Evolutionary conservation across 2,888 invertebrate species (phyloP), one percentile per base, ranked within the genome.

Genomic region (Crossocerus cetratus): DNA sequence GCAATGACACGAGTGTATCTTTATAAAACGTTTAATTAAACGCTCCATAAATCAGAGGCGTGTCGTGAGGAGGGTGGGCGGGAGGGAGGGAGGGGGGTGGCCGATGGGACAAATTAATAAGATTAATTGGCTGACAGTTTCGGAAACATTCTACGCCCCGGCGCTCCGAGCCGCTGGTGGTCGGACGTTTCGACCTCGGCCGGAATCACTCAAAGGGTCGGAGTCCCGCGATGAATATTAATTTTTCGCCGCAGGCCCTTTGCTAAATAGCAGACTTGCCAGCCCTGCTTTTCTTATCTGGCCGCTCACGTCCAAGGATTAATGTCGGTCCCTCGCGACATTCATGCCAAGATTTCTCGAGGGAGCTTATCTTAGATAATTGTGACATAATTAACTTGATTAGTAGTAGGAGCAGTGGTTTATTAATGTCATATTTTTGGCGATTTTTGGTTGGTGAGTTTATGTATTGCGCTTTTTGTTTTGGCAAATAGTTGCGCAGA

Each of bases 11-110:
- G 70, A 71, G 68, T 74, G 77, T 81, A 84, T 85, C 86, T 88
- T 88, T 87, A 85, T 84, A 85, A 84, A 87, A 84, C 85, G 86
- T 88, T 88, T 88, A 88, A 88, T 88, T 88, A 88, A 88, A 88
- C 86, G 83, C 85, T 85, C 83, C 87, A 88, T 88, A 88, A 88
- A 88, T 85, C 86, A 85, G 82, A 72, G 60, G 68, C n/a, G n/a
- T n/a, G n/a, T n/a, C n/a, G n/a, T n/a, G n/a, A n/a, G n/a, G n/a
- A n/a, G n/a, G n/a, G n/a, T n/a, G 65, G 80, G 78, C 79, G 75
- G 76, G 78, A 72, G 61, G 61, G 76, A 58, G 43, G 63, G 72
- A 23, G 49, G 69, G 67, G 55, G 74, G n/a, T n/a, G n/a, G n/a
- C n/a, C 64, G 72, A 64, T 72, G 76, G 83, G 87, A 87, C 87